These are phyloP conservation scores for Tokudaia tokunoshimensis DNA, from an alignment of 2,797 vertebrate species.

Conservation along the genomic window DNA sequence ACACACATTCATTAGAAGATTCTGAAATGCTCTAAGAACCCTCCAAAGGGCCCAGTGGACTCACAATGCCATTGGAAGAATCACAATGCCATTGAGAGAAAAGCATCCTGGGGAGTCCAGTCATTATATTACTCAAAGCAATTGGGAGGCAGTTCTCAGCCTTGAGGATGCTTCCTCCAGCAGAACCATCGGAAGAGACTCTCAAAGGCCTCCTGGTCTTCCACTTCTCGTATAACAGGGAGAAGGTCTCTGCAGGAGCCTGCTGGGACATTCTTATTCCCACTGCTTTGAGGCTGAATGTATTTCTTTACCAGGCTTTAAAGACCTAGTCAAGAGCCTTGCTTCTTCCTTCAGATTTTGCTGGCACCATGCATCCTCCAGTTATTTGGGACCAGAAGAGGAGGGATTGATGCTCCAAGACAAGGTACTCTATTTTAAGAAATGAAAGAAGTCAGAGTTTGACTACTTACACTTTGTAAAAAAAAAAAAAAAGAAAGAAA, in stretches of 20 bases:
- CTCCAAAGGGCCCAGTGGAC: constrained; percentile 5
- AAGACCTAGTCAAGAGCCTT: constrained; percentile 13
- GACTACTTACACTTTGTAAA: background rate
- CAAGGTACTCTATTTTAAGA: constrained; percentile 14
- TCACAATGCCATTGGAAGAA: constrained; percentile 2
- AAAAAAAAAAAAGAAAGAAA: background rate
- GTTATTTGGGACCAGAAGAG: background rate
- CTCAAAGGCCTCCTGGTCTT: constrained; percentile 37
- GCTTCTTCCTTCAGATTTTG: constrained; percentile 10
- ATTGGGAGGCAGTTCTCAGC: background rate
- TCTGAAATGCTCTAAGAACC: constrained; percentile 42
- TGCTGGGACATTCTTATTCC: constrained; percentile 45
- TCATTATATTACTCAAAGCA: background rate
- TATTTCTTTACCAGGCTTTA: constrained; percentile 47
- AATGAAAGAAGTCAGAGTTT: constrained; percentile 42
- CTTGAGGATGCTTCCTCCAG: background rate
- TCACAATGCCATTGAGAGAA: background rate
- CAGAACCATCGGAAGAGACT: background rate
- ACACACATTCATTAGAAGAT: constrained; percentile 59
- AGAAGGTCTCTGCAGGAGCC: constrained; percentile 1
- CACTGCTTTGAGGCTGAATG: background rate
- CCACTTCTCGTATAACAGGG: background rate
- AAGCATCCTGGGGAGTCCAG: background rate
- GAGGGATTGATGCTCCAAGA: background rate
- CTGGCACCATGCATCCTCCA: background rate